phyloP scores from a whole-genome alignment of 2,888 invertebrate genomes.

The Dynastes tityus region DNA sequence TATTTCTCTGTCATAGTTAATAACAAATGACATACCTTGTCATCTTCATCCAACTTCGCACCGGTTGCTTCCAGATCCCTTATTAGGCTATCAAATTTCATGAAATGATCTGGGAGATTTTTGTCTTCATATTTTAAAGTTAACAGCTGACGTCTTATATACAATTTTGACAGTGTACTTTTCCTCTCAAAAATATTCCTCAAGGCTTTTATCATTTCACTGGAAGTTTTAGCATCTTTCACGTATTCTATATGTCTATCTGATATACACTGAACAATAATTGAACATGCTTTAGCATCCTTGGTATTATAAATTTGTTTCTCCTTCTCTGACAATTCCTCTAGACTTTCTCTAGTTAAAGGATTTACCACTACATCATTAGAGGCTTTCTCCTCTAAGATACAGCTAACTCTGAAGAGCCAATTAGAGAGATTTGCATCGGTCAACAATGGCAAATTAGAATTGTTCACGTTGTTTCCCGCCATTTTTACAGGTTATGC shows the following conservation, averaged over 20 bases:
- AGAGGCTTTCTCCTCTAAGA: neutral
- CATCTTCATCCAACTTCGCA: slow-evolving; percentile 57
- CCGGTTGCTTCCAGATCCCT: slow-evolving; percentile 56
- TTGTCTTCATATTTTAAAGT: slow-evolving; percentile 19
- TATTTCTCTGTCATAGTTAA: slow-evolving; percentile 54
- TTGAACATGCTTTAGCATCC: slow-evolving; percentile 20
- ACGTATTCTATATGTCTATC: slow-evolving; percentile 14
- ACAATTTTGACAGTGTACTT: slow-evolving; percentile 16
- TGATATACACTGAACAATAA: slow-evolving; percentile 17
- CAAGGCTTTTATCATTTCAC: slow-evolving; percentile 18
- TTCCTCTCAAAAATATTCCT: slow-evolving; percentile 21
- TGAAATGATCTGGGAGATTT: slow-evolving; percentile 54
- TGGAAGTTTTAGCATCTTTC: slow-evolving; percentile 16
- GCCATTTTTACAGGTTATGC: slow-evolving; percentile 8
- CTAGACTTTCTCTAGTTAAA: slow-evolving; percentile 1
- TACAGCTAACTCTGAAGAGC: slow-evolving; percentile 16
- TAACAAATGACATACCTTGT: slow-evolving; percentile 58
- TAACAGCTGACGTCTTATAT: slow-evolving; percentile 9
- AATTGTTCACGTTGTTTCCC: neutral
- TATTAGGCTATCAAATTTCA: slow-evolving; percentile 57
- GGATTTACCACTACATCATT: slow-evolving; percentile 23
- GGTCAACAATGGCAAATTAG: slow-evolving; percentile 16
- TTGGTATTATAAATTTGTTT: neutral
- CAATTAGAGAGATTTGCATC: slow-evolving; percentile 2
- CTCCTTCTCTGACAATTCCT: slow-evolving; percentile 13